Percentiles rank a stretch among this genome's conserved stretches.
Evolutionary conservation across 2,888 invertebrate species (phyloP).

Genomic region (Eurytoma adleriae): DNA sequence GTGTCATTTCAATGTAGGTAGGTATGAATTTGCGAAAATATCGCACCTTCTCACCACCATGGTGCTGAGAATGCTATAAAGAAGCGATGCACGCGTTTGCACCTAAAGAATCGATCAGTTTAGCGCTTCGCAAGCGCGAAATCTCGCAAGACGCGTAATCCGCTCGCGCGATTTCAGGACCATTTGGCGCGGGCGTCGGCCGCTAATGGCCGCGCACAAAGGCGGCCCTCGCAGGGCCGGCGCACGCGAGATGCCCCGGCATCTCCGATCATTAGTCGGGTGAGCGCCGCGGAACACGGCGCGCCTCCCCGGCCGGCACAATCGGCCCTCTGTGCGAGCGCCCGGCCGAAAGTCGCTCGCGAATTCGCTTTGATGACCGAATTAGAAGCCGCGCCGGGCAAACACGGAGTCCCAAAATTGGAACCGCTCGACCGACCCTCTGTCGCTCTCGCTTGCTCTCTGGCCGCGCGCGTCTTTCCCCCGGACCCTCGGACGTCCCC

Average conservation of each 20-base stretch:
- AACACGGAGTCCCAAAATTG: constrained; percentile 52
- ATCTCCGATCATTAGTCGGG: constrained; percentile 66
- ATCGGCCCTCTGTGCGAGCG: constrained; percentile 55
- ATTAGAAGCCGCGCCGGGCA: constrained; percentile 67
- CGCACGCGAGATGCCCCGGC: not conserved
- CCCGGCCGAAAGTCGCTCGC: constrained; percentile 65
- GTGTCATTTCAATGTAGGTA: too few species aligned
- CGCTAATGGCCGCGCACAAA: constrained; percentile 17
- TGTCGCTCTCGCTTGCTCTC: not conserved
- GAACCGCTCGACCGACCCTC: not conserved
- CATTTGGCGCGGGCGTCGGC: not conserved
- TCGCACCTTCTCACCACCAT: too few species aligned
- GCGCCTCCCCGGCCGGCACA: constrained; percentile 43
- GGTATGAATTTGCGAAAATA: too few species aligned
- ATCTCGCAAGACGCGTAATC: not conserved
- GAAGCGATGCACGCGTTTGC: too few species aligned
- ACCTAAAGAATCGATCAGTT: too few species aligned
- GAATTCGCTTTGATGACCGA: constrained; percentile 72
- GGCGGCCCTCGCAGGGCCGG: not conserved
- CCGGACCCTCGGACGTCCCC: constrained; percentile 2
- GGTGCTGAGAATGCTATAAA: too few species aligned
- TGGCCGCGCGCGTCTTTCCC: not conserved
- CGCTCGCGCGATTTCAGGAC: constrained; percentile 10
- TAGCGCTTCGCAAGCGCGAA: not conserved
- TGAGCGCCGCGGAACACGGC: constrained; percentile 66